Evolutionary conservation across 2,888 invertebrate species (phyloP).

Genomic region (Endomychus coccineus): DNA sequence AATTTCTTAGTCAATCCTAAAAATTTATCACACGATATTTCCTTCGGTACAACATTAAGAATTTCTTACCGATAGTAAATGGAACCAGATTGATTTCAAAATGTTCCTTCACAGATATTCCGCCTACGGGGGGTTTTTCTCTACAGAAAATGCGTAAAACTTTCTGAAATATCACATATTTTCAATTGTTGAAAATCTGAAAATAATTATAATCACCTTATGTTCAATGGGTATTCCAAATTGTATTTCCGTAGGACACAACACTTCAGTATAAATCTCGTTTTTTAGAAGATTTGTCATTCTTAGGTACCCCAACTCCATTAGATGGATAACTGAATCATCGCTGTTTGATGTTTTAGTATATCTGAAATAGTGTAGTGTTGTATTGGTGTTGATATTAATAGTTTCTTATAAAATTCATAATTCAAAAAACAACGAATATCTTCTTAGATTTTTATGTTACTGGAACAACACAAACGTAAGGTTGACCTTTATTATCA

Average conservation of each 20-base stretch:
- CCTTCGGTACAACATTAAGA: background rate
- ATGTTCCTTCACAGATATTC: conserved; percentile 97
- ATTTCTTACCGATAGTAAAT: conserved; percentile 69
- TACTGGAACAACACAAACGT: no score
- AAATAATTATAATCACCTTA: conserved; percentile 48
- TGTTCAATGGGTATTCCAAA: conserved; percentile 87
- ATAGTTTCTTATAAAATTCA: no score
- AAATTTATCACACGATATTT: no score
- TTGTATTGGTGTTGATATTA: no score
- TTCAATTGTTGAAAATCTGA: conserved; percentile 5
- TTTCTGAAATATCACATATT: conserved; percentile 45
- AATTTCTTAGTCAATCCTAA: conserved; percentile 86
- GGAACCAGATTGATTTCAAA: conserved; percentile 98
- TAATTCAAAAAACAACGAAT: no score
- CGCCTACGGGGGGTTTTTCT: conserved; percentile 96
- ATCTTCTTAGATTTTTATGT: no score
- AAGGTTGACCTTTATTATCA: no score
- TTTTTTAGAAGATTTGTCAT: conserved; percentile 94
- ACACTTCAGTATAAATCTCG: conserved; percentile 84
- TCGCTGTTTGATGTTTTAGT: conserved; percentile 94
- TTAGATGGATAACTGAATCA: conserved; percentile 93
- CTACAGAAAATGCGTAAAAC: conserved; percentile 91
- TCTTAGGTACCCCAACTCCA: conserved; percentile 92
- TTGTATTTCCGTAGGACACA: conserved; percentile 70
- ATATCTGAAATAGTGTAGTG: conserved; percentile 52